These are phyloP conservation scores for Onthophagus sagittarius DNA, from an alignment of 2,888 invertebrate genomes.

Conservation along the genomic window DNA sequence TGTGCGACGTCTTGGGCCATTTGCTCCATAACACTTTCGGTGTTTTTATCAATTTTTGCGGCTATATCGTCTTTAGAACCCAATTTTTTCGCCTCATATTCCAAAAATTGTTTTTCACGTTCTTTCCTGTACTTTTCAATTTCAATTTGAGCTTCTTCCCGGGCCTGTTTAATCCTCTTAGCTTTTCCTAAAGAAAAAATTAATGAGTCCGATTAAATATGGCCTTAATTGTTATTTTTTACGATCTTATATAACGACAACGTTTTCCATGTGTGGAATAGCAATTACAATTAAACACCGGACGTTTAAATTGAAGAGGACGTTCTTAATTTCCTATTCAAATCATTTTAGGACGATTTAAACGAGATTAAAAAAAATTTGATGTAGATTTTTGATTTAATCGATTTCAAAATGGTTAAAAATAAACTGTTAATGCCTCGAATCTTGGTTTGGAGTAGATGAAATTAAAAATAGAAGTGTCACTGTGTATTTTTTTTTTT, in stretches of 20 bases:
- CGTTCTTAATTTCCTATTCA: too few species aligned
- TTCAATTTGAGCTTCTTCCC: slow-evolving; percentile 46
- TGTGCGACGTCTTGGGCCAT: slow-evolving; percentile 39
- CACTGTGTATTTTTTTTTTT: neutral
- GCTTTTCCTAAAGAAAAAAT: slow-evolving; percentile 39
- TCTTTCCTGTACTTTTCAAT: slow-evolving; percentile 45
- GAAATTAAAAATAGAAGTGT: neutral
- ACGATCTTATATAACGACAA: neutral
- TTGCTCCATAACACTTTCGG: slow-evolving; percentile 37
- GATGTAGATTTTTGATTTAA: too few species aligned
- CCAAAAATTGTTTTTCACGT: slow-evolving; percentile 43
- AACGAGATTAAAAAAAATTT: too few species aligned
- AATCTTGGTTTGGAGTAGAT: neutral
- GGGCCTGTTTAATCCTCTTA: slow-evolving; percentile 45
- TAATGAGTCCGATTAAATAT: neutral
- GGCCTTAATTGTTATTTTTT: neutral
- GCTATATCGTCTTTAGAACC: slow-evolving; percentile 46
- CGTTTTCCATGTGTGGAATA: neutral
- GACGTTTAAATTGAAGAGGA: neutral
- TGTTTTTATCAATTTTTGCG: slow-evolving; percentile 45
- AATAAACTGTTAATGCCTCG: too few species aligned
- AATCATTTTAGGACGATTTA: too few species aligned
- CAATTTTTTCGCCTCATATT: slow-evolving; percentile 45
- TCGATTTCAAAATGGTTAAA: too few species aligned
- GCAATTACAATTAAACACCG: neutral